Evolutionary conservation across 2,797 vertebrate species (phyloP), one percentile per base, ranked within the genome.

Genomic region (Anableps anableps): DNA sequence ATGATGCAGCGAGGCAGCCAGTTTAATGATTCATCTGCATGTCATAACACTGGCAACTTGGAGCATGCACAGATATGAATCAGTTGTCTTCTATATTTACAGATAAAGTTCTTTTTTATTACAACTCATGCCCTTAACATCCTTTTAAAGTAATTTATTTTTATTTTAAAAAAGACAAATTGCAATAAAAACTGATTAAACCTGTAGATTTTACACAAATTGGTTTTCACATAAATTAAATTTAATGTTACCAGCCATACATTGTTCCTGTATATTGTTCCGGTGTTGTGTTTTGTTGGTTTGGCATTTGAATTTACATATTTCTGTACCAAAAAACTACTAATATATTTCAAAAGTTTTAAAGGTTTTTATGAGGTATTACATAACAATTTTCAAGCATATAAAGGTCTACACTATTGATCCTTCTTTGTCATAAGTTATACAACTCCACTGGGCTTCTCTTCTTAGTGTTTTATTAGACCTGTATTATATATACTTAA

Each of bases 1-100:
- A 72, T 74, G 58, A 84, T 51, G 70, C 72, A 50, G 26, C 38
- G 55, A 23, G 68, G 80, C 41, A 10, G 75, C 81, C 41, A 29
- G 51, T 50, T 75, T 75, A 71, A 72, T 41, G 77, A 55, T 53
- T 74, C 70, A 26, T 4, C 81, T 43, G 70, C 4, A 1, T 43
- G 73, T 50, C 16, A 55, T 6, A 43, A 11, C 7, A 48, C 75
- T 68, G 0, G 16, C 48, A 74, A 62, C 75, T 66, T 0, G 5
- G 58, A 71, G 71, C 74, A 29, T 48, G n/a, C 29, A 48, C 43
- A 81, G 4, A 78, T 71, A 74, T 45, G 21, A 31, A 62, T 47
- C 75, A 77, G 43, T 41, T 17, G 41, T 34, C 29, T 13, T 34
- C 26, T n/a, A 14, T 29, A 5, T 64, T 68, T 55, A 51, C 3